Evolutionary conservation across 2,888 invertebrate genomes (phyloP), one percentile per base, ranked within the genome.

Genomic region (Scaptomyza flava): DNA sequence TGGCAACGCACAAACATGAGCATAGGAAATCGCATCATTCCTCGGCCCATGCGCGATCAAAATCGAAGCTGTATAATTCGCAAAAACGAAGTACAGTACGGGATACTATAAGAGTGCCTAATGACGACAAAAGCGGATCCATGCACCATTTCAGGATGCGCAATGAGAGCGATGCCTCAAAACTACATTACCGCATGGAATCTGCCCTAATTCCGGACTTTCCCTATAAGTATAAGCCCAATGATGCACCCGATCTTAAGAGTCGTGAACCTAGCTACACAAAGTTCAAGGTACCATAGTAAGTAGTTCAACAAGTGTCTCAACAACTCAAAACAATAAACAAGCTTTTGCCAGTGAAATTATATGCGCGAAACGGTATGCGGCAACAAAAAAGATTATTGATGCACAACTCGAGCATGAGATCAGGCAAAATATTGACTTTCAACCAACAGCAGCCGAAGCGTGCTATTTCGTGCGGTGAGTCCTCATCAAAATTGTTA

Each of bases 381-480:
- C 33, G 9, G 48, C 42, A 0, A 70, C 65, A 8, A 53, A 20
- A 0, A 34, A 45, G 2, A 23, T 48, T 0, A 86, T 82, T 17
- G 84, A 86, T 23, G 34, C 59, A 1, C 86, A 84, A 48, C 74
- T 89, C 42, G 66, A 67, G 27, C 51, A 54, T 5, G 88, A 89
- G 61, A 74, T 89, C 4, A 45, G 30, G 0, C 38, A 79, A 38
- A 43, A 75, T 17, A 56, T 79, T 9, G 60, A 75, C 41, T 66
- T 71, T 51, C 80, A 87, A 14, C 34, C 56, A 9, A 67, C 62
- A n/a, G 85, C 85, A 4, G 48, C 61, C 6, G 88, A 87, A 27
- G 82, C 81, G 2, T 79, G 73, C 6, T 68, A 79, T 36, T 77
- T 86, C n/a, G 72, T 76, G n/a, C 79, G 81, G 86, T 84, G 41